phyloP scores from a whole-genome alignment of 2,888 invertebrate species.

The Melanchra persicariae region DNA sequence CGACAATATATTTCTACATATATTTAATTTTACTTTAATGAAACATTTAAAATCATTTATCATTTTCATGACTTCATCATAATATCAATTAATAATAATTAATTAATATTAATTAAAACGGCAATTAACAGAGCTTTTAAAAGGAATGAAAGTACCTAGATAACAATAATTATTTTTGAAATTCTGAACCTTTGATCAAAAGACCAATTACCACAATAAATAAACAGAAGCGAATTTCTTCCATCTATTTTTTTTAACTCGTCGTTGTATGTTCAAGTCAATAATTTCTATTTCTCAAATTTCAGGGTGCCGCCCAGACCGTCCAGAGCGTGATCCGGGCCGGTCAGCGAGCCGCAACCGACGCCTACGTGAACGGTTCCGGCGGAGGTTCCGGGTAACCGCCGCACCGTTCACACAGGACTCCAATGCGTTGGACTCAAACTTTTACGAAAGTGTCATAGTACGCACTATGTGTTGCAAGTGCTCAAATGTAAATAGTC shows the following conservation, averaged over 20 bases:
- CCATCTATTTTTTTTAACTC: no score
- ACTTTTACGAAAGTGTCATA: conserved; percentile 89
- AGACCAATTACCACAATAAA: neutral
- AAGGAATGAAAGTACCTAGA: neutral
- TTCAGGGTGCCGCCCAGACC: conserved; percentile 94
- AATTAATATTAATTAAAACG: conserved; percentile 18
- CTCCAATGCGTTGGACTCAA: conserved; percentile 76
- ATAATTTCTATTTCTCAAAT: conserved; percentile 51
- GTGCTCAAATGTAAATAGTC: conserved; percentile 86
- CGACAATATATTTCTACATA: neutral
- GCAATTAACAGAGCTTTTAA: neutral
- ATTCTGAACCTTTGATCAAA: neutral
- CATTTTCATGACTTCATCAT: conserved; percentile 5
- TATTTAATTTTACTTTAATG: neutral
- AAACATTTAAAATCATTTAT: conserved; percentile 2
- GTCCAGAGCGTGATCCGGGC: conserved; percentile 92
- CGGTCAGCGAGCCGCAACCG: conserved; percentile 88
- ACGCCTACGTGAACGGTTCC: conserved; percentile 87
- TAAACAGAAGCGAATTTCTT: neutral
- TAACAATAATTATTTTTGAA: no score
- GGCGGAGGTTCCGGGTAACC: conserved; percentile 83
- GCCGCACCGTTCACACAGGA: conserved; percentile 15
- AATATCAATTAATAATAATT: conserved; percentile 31
- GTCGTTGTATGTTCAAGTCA: neutral
- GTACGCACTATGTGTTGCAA: conserved; percentile 89